These are phyloP conservation scores for Spilosoma lubricipeda DNA, from an alignment of 2,888 invertebrate genomes.

Conservation along the genomic window DNA sequence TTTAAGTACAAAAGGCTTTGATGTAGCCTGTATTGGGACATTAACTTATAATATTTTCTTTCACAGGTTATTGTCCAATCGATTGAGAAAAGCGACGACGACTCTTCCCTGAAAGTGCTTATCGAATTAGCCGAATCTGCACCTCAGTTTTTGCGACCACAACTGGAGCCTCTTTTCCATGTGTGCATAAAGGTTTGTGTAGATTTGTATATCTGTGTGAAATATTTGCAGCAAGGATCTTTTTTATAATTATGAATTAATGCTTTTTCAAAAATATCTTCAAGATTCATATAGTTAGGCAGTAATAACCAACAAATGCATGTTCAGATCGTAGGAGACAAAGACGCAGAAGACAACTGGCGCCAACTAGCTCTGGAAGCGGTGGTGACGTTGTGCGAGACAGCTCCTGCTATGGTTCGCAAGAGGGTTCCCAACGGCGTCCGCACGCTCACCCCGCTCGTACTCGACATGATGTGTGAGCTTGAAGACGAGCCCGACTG, in stretches of 20 bases:
- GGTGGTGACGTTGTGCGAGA: constrained; percentile 94
- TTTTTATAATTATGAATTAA: not conserved
- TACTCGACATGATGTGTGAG: constrained; percentile 98
- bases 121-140: constrained; percentile 97
- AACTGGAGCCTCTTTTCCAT: constrained; percentile 92
- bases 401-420: constrained; percentile 98
- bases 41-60: constrained; percentile 13
- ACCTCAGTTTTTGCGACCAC: constrained; percentile 96
- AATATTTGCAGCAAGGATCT: not conserved
- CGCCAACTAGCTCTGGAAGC: constrained; percentile 96
- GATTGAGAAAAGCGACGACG: constrained; percentile 94
- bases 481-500: constrained; percentile 96
- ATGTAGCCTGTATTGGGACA: not conserved
- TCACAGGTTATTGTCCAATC: constrained; percentile 91
- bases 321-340: constrained; percentile 88
- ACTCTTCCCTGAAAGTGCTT: constrained; percentile 95
- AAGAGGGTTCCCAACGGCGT: constrained; percentile 96
- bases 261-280: not conserved
- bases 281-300: not conserved
- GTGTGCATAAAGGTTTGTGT: constrained; percentile 60
- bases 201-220: not conserved
- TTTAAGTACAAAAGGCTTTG: not conserved
- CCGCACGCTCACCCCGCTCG: constrained; percentile 91
- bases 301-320: not conserved
- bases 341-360: constrained; percentile 92